Base-by-base conservation (phyloP, 2,888 invertebrate genomes). In the Melipona beecheii region DNA sequence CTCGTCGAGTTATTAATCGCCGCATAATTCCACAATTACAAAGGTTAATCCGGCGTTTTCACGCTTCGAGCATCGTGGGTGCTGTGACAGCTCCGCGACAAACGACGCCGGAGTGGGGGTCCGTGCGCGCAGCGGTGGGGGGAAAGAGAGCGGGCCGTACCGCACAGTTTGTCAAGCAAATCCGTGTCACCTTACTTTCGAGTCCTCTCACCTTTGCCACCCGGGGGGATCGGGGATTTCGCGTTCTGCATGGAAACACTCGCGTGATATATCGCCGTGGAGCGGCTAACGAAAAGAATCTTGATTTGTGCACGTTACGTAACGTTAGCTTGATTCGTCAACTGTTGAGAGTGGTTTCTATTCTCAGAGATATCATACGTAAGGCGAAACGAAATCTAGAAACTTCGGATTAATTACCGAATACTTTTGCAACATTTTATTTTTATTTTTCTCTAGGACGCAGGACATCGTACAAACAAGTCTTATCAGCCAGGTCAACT, bases 1-100 rank as follows among this genome's bases (percentile, higher is more conserved):
- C 90, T 91, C 87, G 90, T 90, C 91, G 90, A 89, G 89, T 92
- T 92, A 93, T 93, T 93, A 93, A 93, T 93, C 91, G 91, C 90
- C 91, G 87, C 90, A 91, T 92, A 91, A 93, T 93, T 92, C 89
- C 90, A 91, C 91, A 91, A 92, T 92, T 91, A 91, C 92, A 91
- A 91, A 91, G 92, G 91, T 92, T 91, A 91, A 92, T 90, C 90
- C 90, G 88, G 80, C 89, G 91, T 92, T 93, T 93, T 93, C 93
- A 91, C 92, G 92, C 92, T 92, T 84, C 81, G 87, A 88, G 90
- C 88, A 87, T 78, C 83, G 86, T 86, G 86, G 86, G 87, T 87
- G 89, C 89, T 78, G 84, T 82, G 88, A 88, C 88, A 86, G 81
- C 74, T 43, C 70, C 73, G 21, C 36, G 68, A 65, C 75, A 52